Base-by-base conservation (phyloP, 2,888 invertebrate genomes). In the Rhabditophanes sp. region DNA sequence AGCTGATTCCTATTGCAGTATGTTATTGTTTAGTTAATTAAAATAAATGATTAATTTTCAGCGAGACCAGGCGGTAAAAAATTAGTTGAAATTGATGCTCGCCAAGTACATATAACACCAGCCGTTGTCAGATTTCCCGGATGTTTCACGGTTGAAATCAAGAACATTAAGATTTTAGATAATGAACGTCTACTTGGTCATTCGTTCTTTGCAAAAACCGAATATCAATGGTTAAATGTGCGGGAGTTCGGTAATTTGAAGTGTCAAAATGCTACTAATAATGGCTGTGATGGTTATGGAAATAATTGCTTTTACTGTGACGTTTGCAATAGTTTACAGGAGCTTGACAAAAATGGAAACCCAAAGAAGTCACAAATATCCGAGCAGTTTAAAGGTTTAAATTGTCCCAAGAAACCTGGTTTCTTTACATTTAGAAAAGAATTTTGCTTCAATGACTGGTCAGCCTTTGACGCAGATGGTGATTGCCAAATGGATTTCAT, bases 271-370 rank as follows among this genome's bases (percentile, higher is more conserved):
- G 45, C 56, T n/a, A 45, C 49, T 14, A 49, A 43, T 25, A 53
- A 63, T 35, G 64, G 64, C 5, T 64, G 64, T 37, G 64, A 60
- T 2, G 64, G 64, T 2, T 54, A 53, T 25, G 64, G 64, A 14
- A 64, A 64, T 31, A 59, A 64, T 31, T 64, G 61, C 39, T 61
- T 50, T 37, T 64, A 63, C 38, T 64, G 64, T 38, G 62, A 64
- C 37, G 52, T 64, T 7, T 64, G 64, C 35, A 52, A 60, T 33
- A 52, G 53, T 14, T 37, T 64, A 29, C 47, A 48, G 1, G 46
- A 53, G 20, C 41, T 62, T 23, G 56, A 56, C 25, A 31, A 36
- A 26, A 5, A 33, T 33, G 15, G 29, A 26, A 25, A 19, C 9
- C 38, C 40, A 27, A 27, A 7, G 25, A 19, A 16, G 29, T 23